phyloP scores from a whole-genome alignment of 2,888 invertebrate species.

The Sphaerophoria taeniata region DNA sequence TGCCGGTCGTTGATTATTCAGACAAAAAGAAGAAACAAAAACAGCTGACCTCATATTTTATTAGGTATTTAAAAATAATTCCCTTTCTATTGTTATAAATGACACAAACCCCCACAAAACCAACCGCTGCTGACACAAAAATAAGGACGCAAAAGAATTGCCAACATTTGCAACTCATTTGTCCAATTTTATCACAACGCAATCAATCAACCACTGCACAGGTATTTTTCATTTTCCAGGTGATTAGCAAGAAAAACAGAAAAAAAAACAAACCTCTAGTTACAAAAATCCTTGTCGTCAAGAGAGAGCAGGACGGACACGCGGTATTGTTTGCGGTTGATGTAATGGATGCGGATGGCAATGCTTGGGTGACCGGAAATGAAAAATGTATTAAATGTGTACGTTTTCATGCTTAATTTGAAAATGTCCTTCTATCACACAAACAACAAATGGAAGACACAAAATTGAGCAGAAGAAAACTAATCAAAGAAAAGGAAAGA shows the following conservation, averaged over 20 bases:
- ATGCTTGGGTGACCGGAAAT: too few relatives aligned
- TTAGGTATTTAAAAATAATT: conserved; percentile 26
- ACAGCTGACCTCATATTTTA: conserved; percentile 10
- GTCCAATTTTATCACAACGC: conserved; percentile 52
- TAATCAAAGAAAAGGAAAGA: neutral
- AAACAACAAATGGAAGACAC: neutral
- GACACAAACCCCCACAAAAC: neutral
- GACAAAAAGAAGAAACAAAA: neutral
- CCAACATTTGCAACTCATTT: conserved; percentile 56
- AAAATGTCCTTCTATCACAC: neutral
- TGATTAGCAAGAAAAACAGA: conserved; percentile 48
- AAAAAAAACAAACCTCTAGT: conserved; percentile 40
- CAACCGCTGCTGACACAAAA: neutral
- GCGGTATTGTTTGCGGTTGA: conserved; percentile 49
- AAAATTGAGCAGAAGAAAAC: neutral
- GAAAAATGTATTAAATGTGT: too few relatives aligned
- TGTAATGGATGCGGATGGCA: conserved; percentile 29
- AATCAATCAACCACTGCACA: conserved; percentile 55
- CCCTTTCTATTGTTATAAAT: neutral
- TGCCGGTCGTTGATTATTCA: too few relatives aligned
- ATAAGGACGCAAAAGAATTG: conserved; percentile 13
- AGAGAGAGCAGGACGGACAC: neutral
- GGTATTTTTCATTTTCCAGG: conserved; percentile 58
- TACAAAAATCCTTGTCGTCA: conserved; percentile 32
- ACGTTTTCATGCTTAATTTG: neutral